Percentiles rank a stretch among this genome's conserved stretches.
Evolutionary conservation across 1,140 invertebrate genomes (phyloP).

Genomic region (Wiebesia pumilae): DNA sequence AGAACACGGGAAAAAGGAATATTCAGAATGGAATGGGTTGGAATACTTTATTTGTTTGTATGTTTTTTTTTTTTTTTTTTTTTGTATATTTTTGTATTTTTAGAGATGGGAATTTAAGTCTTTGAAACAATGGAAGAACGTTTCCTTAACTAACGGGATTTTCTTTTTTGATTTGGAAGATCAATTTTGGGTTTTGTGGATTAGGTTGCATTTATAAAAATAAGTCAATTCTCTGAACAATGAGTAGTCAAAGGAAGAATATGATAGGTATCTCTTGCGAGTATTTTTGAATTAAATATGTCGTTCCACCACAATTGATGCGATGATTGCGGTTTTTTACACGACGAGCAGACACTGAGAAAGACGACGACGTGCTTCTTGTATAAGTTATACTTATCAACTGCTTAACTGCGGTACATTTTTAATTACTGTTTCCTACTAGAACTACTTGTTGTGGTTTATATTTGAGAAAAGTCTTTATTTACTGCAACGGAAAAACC

Average conservation of each 20-base stretch:
- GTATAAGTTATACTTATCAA: slow-evolving; percentile 72
- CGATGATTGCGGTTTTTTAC: slow-evolving; percentile 63
- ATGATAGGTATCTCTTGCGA: slow-evolving; percentile 5
- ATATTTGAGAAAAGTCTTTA: slow-evolving; percentile 73
- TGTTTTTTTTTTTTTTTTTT: slow-evolving; percentile 44
- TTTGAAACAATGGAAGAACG: slow-evolving; percentile 39
- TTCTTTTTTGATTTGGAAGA: slow-evolving; percentile 40
- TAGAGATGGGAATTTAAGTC: background rate
- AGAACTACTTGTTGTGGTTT: slow-evolving; percentile 73
- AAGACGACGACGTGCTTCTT: slow-evolving; percentile 72
- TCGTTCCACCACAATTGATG: slow-evolving; percentile 47
- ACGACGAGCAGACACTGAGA: slow-evolving; percentile 72
- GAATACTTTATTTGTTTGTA: slow-evolving; percentile 15
- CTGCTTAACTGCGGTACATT: slow-evolving; percentile 74
- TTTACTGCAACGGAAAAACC: slow-evolving; percentile 75
- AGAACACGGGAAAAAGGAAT: slow-evolving; percentile 47
- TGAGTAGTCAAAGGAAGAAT: slow-evolving; percentile 10
- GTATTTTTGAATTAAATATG: slow-evolving; percentile 12
- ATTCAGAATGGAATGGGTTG: slow-evolving; percentile 47
- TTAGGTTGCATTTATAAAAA: slow-evolving; percentile 14
- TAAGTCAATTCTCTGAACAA: background rate
- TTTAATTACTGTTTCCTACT: slow-evolving; percentile 73
- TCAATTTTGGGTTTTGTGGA: background rate
- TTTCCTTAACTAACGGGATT: background rate
- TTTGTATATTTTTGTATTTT: slow-evolving; percentile 26